These are phyloP conservation scores for Eristalinus aeneus DNA, from an alignment of 2,888 invertebrate species.

Conservation along the genomic window DNA sequence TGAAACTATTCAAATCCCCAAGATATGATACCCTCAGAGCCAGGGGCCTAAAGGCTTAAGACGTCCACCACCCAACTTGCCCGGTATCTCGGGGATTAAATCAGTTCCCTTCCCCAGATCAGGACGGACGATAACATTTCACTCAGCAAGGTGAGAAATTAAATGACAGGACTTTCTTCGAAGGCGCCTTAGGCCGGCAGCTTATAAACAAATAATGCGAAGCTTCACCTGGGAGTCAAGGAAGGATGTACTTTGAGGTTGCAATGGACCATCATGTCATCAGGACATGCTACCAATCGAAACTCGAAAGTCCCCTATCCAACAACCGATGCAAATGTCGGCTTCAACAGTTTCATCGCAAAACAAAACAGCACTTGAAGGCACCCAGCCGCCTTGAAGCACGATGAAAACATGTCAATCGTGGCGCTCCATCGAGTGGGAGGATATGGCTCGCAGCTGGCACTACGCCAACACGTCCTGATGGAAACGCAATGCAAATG, in stretches of 20 bases:
- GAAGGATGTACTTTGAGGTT: too few species aligned
- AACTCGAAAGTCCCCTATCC: not conserved
- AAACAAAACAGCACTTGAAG: not conserved
- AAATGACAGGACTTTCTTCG: not conserved
- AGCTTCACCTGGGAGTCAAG: not conserved
- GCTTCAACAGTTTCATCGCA: not conserved
- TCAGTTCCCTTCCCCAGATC: not conserved
- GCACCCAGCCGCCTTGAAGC: not conserved
- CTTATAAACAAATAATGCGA: not conserved
- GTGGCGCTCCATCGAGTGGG: not conserved
- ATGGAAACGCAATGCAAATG: not conserved
- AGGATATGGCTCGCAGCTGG: constrained; percentile 9
- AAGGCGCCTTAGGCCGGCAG: not conserved
- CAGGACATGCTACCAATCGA: too few species aligned
- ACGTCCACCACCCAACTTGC: not conserved
- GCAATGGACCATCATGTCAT: too few species aligned
- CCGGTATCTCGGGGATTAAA: not conserved
- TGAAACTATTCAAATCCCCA: not conserved
- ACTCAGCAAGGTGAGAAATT: not conserved
- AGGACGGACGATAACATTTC: not conserved
- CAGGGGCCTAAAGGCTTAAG: not conserved
- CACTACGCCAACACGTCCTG: constrained; percentile 5
- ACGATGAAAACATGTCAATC: not conserved
- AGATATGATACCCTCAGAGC: not conserved
- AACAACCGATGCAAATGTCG: not conserved